Conservation (phyloP, 1,140 invertebrate genomes). For the Spodoptera frugiperda region DNA sequence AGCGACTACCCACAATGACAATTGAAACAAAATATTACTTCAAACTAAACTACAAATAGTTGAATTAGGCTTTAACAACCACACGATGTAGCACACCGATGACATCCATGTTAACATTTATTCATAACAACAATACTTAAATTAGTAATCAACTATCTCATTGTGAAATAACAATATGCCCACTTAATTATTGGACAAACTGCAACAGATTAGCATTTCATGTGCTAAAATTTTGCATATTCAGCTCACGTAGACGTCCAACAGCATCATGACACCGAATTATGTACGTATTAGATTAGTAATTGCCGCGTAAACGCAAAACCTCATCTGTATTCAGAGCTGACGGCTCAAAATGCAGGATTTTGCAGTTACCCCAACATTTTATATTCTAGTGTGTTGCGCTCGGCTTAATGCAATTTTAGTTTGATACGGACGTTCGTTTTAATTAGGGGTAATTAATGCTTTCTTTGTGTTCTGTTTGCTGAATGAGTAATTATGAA, state of each 20-base stretch:
- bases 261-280: conserved; percentile 58
- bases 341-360: conserved; percentile 34
- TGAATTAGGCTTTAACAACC: not conserved
- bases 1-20: no score
- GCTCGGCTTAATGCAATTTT: conserved; percentile 41
- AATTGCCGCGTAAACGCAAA: conserved; percentile 64
- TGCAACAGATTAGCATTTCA: conserved; percentile 48
- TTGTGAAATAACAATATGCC: conserved; percentile 20
- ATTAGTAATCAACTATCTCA: conserved; percentile 33
- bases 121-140: conserved; percentile 30
- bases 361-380: conserved; percentile 24
- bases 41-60: not conserved
- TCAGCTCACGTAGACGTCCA: conserved; percentile 39
- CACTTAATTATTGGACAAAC: conserved; percentile 44
- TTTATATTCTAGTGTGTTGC: conserved; percentile 40
- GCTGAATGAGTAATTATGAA: not conserved
- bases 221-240: conserved; percentile 39
- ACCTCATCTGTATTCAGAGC: conserved; percentile 59
- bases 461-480: not conserved
- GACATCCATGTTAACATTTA: not conserved
- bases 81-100: not conserved
- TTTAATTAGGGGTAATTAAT: conserved; percentile 31
- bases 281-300: conserved; percentile 61
- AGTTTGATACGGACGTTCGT: conserved; percentile 20
- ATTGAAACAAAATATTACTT: no score